These are phyloP conservation scores for Caenorhabditis zanzibari DNA, from an alignment of 2,888 invertebrate genomes.

Conservation along the genomic window DNA sequence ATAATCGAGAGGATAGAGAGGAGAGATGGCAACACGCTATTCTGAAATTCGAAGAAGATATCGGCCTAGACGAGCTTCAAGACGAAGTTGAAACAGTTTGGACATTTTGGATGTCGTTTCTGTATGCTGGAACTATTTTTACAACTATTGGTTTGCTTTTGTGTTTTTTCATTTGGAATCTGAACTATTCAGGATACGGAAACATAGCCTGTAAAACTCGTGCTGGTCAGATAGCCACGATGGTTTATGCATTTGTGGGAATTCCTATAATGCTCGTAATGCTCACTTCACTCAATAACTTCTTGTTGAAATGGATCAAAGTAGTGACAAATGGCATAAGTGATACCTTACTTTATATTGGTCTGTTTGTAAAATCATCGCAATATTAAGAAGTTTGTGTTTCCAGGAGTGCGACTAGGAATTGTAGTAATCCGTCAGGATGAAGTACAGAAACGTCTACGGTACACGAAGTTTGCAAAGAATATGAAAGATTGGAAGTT, in stretches of 20 bases:
- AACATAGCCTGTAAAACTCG: slow-evolving; percentile 94
- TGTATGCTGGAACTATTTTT: slow-evolving; percentile 82
- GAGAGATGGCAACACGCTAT: slow-evolving; percentile 81
- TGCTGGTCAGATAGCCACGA: slow-evolving; percentile 91
- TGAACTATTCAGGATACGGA: slow-evolving; percentile 96
- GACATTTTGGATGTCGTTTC: slow-evolving; percentile 82
- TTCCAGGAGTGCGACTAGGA: slow-evolving; percentile 49
- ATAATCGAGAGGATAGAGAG: slow-evolving; percentile 74
- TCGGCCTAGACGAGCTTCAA: slow-evolving; percentile 74
- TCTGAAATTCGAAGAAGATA: slow-evolving; percentile 76
- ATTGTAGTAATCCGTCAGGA: slow-evolving; percentile 47
- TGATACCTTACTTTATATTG: slow-evolving; percentile 66
- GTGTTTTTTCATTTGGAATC: background rate
- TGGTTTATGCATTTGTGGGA: slow-evolving; percentile 91
- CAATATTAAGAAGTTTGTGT: background rate
- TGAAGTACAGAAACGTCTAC: slow-evolving; percentile 45
- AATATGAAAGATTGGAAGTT: slow-evolving; percentile 51
- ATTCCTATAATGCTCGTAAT: slow-evolving; percentile 96
- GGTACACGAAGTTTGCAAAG: slow-evolving; percentile 50
- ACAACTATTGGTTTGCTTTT: slow-evolving; percentile 81
- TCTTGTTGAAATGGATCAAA: slow-evolving; percentile 86
- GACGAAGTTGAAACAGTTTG: slow-evolving; percentile 75
- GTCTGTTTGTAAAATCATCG: slow-evolving; percentile 29
- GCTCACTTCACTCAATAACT: slow-evolving; percentile 94
- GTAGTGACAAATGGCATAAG: slow-evolving; percentile 53